Conservation (phyloP, 2,797 vertebrate genomes). For the Poecilia picta region DNA sequence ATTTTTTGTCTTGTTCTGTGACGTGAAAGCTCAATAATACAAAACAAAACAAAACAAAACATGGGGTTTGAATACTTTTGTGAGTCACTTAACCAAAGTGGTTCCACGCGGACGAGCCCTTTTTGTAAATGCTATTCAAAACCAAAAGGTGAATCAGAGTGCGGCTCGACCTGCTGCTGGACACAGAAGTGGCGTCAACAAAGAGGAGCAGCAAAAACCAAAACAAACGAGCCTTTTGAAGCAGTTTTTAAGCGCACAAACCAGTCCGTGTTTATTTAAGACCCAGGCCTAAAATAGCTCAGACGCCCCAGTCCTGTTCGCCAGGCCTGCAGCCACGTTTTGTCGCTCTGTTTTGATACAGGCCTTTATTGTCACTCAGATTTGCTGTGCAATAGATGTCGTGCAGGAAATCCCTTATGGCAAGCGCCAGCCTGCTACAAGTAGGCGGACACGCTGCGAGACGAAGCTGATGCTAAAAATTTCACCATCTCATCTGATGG, state of each 20-base stretch:
- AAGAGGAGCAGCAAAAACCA: conserved; percentile 4
- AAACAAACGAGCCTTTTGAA: not conserved
- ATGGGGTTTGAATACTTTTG: conserved; percentile 2
- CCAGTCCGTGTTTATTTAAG: conserved; percentile 7
- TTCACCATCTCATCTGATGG: conserved; percentile 74
- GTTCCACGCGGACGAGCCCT: conserved; percentile 33
- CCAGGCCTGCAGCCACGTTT: conserved; percentile 21
- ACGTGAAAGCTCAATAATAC: not conserved
- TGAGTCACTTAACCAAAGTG: conserved; percentile 61
- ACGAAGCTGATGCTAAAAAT: conserved; percentile 69
- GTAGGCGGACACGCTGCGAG: conserved; percentile 68
- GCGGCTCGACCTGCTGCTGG: conserved; percentile 24
- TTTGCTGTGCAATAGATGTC: conserved; percentile 61
- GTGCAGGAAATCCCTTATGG: conserved; percentile 77
- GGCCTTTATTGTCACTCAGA: conserved; percentile 54
- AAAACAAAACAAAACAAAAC: no score
- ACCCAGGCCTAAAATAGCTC: conserved; percentile 19
- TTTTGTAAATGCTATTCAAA: conserved; percentile 72
- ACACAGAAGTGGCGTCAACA: conserved; percentile 36
- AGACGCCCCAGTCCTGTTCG: conserved; percentile 18
- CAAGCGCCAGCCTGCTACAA: conserved; percentile 63
- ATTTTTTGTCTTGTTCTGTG: not conserved
- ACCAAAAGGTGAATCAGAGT: conserved; percentile 55
- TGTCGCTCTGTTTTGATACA: conserved; percentile 28
- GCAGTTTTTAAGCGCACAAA: conserved; percentile 11